Percentiles rank a stretch among this genome's conserved stretches.
Conservation (phyloP, 1,140 invertebrate genomes). For the Diplogasteroides magnus region DNA sequence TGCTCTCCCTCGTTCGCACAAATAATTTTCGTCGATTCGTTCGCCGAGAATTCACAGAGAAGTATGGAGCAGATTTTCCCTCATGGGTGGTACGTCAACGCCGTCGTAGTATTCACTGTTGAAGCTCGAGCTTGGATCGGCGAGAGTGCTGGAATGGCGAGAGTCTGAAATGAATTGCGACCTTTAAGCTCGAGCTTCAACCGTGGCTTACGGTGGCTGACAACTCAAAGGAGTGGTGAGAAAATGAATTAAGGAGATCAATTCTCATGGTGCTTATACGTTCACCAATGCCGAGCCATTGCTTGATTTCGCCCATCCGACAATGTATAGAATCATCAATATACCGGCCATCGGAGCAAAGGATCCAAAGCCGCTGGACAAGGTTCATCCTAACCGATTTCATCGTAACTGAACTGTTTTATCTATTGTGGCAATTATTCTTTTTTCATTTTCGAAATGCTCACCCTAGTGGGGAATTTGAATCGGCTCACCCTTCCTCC, state of each 20-base stretch:
- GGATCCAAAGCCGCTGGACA: neutral
- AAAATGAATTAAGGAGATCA: neutral
- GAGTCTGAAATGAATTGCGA: neutral
- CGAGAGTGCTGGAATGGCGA: neutral
- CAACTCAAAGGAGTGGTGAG: neutral
- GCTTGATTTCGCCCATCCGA: neutral
- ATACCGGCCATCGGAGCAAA: neutral
- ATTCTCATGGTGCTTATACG: neutral
- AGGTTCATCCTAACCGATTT: no score
- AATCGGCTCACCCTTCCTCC: no score
- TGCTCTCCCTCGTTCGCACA: neutral
- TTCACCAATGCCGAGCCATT: neutral
- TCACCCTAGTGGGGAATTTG: no score
- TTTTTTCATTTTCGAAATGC: no score
- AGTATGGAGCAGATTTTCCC: neutral
- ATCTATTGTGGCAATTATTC: no score
- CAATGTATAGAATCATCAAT: neutral
- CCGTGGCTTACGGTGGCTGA: neutral
- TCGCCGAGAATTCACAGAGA: neutral
- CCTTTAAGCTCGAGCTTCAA: neutral
- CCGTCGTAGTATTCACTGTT: neutral
- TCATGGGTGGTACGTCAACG: neutral
- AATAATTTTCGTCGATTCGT: neutral
- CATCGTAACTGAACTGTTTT: no score
- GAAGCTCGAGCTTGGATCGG: neutral